Conservation (phyloP, 2,113 vertebrate species). For the Riparia riparia region DNA sequence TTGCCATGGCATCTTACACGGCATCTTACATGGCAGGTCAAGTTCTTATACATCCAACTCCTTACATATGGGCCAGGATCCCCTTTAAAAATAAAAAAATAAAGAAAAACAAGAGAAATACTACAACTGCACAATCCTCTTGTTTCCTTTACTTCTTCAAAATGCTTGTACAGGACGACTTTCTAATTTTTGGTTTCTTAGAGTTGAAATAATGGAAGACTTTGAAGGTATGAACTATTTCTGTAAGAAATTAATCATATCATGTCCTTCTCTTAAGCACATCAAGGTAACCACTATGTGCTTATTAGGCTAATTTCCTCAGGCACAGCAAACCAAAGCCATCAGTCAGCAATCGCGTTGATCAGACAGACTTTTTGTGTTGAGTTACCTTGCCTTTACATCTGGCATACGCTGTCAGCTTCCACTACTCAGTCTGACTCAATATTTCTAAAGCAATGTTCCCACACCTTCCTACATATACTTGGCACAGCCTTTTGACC, state of each 20-base stretch:
- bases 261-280: background rate
- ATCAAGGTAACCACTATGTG: background rate
- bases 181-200: background rate
- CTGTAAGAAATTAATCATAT: background rate
- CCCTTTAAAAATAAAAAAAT: background rate
- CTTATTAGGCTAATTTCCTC: background rate
- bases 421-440: conserved; percentile 2
- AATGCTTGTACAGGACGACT: background rate
- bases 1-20: background rate
- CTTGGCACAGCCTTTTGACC: conserved; percentile 29
- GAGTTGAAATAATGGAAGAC: background rate
- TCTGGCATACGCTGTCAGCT: background rate
- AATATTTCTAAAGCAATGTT: conserved; percentile 23
- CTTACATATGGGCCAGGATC: background rate
- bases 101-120: background rate
- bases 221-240: background rate
- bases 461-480: background rate
- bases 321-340: background rate
- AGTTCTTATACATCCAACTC: background rate
- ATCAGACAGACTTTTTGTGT: rapidly evolving
- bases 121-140: background rate
- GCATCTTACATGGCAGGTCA: background rate
- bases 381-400: background rate
- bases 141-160: background rate
- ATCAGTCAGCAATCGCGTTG: background rate